Evolutionary conservation across 2,888 invertebrate species (phyloP).

Genomic region (Poecilobothrus nobilitatus): DNA sequence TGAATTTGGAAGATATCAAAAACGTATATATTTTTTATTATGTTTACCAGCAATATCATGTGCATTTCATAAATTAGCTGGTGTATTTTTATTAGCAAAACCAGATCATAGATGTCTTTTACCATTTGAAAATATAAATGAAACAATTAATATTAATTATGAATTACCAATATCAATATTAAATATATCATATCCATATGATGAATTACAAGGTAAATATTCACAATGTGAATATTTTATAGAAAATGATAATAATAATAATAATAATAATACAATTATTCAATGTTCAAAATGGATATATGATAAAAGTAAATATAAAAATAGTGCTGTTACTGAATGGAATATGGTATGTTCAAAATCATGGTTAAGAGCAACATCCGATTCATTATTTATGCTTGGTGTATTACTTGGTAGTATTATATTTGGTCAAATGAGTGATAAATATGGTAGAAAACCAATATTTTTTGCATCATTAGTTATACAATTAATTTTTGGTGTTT

Average conservation of each 20-base stretch:
- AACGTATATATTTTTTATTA: conserved; percentile 56
- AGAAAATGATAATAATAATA: conserved; percentile 31
- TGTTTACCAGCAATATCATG: conserved; percentile 63
- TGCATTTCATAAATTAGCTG: conserved; percentile 64
- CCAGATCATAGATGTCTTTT: conserved; percentile 56
- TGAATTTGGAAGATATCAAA: conserved; percentile 63
- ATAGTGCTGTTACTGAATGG: conserved; percentile 61
- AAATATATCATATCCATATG: conserved; percentile 50
- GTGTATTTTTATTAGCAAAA: conserved; percentile 60
- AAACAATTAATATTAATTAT: conserved; percentile 45
- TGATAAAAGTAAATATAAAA: conserved; percentile 51
- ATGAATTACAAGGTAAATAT: conserved; percentile 42
- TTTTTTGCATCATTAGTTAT: conserved; percentile 68
- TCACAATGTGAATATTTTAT: conserved; percentile 49
- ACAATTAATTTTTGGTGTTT: conserved; percentile 60
- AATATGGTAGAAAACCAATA: conserved; percentile 68
- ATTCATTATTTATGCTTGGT: conserved; percentile 65
- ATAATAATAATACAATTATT: conserved; percentile 31
- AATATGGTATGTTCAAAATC: conserved; percentile 57
- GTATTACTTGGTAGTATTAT: conserved; percentile 71
- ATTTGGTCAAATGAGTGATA: conserved; percentile 70
- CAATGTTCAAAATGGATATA: conserved; percentile 53
- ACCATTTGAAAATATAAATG: conserved; percentile 45
- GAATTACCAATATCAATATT: conserved; percentile 43
- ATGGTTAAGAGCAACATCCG: conserved; percentile 56